phyloP scores from a whole-genome alignment of 2,888 invertebrate genomes.

The Orthosia gothica region DNA sequence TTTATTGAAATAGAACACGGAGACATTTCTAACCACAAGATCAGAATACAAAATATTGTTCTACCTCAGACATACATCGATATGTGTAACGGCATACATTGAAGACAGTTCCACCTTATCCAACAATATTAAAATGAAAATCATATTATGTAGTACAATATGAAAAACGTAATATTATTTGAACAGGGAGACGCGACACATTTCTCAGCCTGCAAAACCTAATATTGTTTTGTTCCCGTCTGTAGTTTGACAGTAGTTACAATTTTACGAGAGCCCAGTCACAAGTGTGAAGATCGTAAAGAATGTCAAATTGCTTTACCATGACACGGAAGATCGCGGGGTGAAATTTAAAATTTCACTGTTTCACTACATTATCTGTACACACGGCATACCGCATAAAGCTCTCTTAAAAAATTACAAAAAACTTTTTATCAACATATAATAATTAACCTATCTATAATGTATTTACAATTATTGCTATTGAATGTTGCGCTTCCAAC shows the following conservation, averaged over 20 bases:
- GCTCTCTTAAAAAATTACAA: constrained; percentile 91
- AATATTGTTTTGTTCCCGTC: constrained; percentile 68
- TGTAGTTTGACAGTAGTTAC: constrained; percentile 70
- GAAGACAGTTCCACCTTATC: constrained; percentile 51
- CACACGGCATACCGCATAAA: constrained; percentile 87
- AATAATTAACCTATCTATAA: constrained; percentile 90
- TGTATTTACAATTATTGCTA: constrained; percentile 91
- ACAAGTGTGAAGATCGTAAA: constrained; percentile 79
- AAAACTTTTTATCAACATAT: constrained; percentile 85
- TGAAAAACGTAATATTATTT: constrained; percentile 64
- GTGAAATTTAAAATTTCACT: constrained; percentile 90
- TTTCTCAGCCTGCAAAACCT: constrained; percentile 62
- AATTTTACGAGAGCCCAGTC: constrained; percentile 77
- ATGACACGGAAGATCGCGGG: constrained; percentile 81
- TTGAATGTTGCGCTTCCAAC: constrained; percentile 89
- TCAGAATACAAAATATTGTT: constrained; percentile 39
- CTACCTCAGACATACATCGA: constrained; percentile 45
- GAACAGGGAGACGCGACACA: constrained; percentile 49
- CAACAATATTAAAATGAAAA: constrained; percentile 61
- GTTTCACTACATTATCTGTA: constrained; percentile 82
- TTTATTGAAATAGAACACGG: constrained; percentile 21
- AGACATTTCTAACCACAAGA: constrained; percentile 27
- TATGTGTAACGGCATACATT: constrained; percentile 47
- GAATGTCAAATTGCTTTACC: constrained; percentile 74
- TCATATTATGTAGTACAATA: constrained; percentile 58